phyloP scores from a whole-genome alignment of 2,888 invertebrate genomes.

The Dryobota labecula region DNA sequence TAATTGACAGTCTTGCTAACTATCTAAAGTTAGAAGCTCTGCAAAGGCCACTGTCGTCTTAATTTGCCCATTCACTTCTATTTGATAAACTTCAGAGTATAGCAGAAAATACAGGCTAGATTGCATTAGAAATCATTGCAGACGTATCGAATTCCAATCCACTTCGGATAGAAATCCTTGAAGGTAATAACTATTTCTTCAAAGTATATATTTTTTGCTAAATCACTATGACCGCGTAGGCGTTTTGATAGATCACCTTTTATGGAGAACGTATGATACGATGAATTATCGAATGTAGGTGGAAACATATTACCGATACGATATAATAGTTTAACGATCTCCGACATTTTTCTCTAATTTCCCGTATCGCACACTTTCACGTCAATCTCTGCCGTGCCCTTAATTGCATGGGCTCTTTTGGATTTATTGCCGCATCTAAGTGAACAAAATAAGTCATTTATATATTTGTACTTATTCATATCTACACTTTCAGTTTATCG shows the following conservation, averaged over 20 bases:
- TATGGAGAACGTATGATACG: constrained; percentile 50
- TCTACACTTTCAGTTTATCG: constrained; percentile 28
- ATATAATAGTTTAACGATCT: constrained; percentile 54
- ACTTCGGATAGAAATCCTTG: constrained; percentile 32
- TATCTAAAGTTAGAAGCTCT: constrained; percentile 13
- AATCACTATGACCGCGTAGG: constrained; percentile 51
- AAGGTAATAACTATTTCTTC: constrained; percentile 42
- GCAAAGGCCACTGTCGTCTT: constrained; percentile 6
- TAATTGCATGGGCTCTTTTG: constrained; percentile 52
- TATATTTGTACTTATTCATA: constrained; percentile 20
- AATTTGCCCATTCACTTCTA: constrained; percentile 22
- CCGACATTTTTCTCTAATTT: constrained; percentile 52
- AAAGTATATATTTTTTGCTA: constrained; percentile 53
- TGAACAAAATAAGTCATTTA: constrained; percentile 31
- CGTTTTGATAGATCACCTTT: constrained; percentile 55
- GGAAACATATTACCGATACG: constrained; percentile 49
- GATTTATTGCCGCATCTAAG: constrained; percentile 38
- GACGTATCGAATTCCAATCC: constrained; percentile 36
- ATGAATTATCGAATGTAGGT: constrained; percentile 55
- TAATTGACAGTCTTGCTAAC: constrained; percentile 10
- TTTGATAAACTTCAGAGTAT: constrained; percentile 13
- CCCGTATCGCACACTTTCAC: constrained; percentile 59
- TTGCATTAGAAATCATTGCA: constrained; percentile 27
- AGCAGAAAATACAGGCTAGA: constrained; percentile 9
- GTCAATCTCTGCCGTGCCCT: constrained; percentile 52